Percentiles rank a stretch among this genome's conserved stretches.
phyloP scores from a whole-genome alignment of 2,888 invertebrate species.

The Synanthedon formicaeformis region DNA sequence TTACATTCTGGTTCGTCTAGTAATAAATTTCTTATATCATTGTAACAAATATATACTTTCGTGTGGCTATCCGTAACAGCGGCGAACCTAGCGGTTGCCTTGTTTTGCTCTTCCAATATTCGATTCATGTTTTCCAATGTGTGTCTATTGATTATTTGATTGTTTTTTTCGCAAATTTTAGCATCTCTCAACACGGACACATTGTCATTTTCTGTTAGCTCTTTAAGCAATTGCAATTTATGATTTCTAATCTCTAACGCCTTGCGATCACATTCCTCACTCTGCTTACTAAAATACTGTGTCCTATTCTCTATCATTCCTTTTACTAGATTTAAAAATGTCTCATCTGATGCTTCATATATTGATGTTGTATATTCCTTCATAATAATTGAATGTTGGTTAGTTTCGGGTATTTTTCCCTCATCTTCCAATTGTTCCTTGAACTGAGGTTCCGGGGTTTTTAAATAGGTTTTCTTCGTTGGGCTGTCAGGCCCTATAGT shows the following conservation, averaged over 20 bases:
- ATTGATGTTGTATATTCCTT: slow-evolving; percentile 41
- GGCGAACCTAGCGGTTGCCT: slow-evolving; percentile 57
- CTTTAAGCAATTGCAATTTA: slow-evolving; percentile 49
- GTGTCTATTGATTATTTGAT: slow-evolving; percentile 47
- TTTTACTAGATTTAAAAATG: slow-evolving; percentile 41
- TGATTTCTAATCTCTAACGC: slow-evolving; percentile 51
- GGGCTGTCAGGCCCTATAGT: slow-evolving; percentile 63
- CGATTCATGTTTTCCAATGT: slow-evolving; percentile 60
- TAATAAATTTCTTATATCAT: slow-evolving; percentile 62
- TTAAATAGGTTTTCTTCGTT: slow-evolving; percentile 15
- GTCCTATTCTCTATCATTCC: slow-evolving; percentile 42
- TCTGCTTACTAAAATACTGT: slow-evolving; percentile 39
- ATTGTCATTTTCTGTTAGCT: slow-evolving; percentile 65
- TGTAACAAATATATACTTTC: slow-evolving; percentile 67
- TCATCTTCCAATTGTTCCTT: slow-evolving; percentile 19
- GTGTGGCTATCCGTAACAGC: slow-evolving; percentile 69
- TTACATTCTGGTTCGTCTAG: slow-evolving; percentile 51
- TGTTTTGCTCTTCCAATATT: slow-evolving; percentile 63
- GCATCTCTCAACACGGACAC: slow-evolving; percentile 47
- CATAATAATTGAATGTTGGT: slow-evolving; percentile 40
- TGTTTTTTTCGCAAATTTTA: slow-evolving; percentile 61
- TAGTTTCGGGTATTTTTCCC: slow-evolving; percentile 37
- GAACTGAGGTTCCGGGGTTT: slow-evolving; percentile 10
- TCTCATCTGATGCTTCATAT: slow-evolving; percentile 31
- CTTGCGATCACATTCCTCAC: slow-evolving; percentile 41